Evolutionary conservation across 2,113 vertebrate genomes (phyloP).

Genomic region (Tiliqua scincoides): DNA sequence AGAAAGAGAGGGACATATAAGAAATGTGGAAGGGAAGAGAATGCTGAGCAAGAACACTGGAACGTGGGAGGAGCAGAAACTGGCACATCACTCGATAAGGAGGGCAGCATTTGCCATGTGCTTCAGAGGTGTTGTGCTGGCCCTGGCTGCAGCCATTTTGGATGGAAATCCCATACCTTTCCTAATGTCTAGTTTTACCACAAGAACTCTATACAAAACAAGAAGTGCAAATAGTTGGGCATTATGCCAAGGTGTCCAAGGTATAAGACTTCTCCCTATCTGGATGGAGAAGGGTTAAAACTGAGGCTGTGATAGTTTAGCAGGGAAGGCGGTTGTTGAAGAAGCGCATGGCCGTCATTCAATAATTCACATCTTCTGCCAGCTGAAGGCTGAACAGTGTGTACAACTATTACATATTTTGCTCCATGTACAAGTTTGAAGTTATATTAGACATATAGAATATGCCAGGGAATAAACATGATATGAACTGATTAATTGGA

Average conservation of each 20-base stretch:
- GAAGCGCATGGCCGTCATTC: background rate
- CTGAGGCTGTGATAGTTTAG: background rate
- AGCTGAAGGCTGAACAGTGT: constrained; percentile 10
- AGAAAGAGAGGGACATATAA: too few relatives aligned
- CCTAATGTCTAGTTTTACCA: background rate
- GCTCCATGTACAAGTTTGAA: background rate
- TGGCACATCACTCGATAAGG: background rate
- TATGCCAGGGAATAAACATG: constrained; percentile 10
- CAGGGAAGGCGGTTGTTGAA: background rate
- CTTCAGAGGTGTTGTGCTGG: background rate
- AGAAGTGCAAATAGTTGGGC: background rate
- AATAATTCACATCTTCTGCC: background rate
- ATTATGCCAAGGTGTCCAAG: background rate
- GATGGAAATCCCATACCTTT: background rate
- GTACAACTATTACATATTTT: background rate
- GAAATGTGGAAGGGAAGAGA: too few relatives aligned
- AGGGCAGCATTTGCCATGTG: too few relatives aligned
- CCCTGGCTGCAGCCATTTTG: background rate
- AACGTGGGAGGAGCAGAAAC: too few relatives aligned
- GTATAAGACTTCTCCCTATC: background rate
- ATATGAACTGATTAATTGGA: constrained; percentile 7
- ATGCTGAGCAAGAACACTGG: background rate
- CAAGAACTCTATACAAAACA: background rate
- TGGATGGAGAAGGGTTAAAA: background rate
- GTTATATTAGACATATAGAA: background rate